These are phyloP conservation scores for Xiphorhynchus erythropygius DNA, from an alignment of 2,797 vertebrate species.

Conservation along the genomic window DNA sequence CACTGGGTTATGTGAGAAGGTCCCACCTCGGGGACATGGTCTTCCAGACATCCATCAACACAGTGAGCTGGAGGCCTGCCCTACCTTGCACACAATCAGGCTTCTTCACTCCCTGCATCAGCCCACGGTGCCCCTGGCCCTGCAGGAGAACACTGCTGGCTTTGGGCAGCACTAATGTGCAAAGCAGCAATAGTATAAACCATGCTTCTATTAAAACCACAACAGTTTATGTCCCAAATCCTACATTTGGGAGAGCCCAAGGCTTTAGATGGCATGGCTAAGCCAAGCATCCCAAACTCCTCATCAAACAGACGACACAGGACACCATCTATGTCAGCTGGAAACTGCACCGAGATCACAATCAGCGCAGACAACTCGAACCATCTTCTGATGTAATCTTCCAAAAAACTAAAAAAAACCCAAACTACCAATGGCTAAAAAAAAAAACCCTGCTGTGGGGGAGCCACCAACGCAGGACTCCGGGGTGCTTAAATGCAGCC, in stretches of 20 bases:
- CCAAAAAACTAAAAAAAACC: not conserved
- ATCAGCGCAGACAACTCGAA: not conserved
- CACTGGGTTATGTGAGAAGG: rapidly evolving
- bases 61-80: not conserved
- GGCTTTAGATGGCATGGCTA: not conserved
- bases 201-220: not conserved
- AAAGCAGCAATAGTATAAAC: too few species aligned
- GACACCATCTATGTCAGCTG: not conserved
- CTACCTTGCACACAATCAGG: not conserved
- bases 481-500: not conserved
- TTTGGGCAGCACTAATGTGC: not conserved
- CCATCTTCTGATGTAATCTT: conserved; percentile 25
- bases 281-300: not conserved
- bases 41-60: not conserved
- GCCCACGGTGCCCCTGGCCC: not conserved
- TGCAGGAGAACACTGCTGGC: not conserved
- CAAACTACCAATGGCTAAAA: not conserved
- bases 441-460: not conserved
- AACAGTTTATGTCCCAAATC: not conserved
- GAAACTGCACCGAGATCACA: conserved; percentile 43
- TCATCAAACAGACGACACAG: not conserved
- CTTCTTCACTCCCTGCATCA: not conserved
- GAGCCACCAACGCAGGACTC: conserved; percentile 25
- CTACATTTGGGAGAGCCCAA: not conserved
- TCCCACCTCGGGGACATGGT: not conserved